Conservation (phyloP, 2,797 vertebrate genomes). For the Platalea minor region DNA sequence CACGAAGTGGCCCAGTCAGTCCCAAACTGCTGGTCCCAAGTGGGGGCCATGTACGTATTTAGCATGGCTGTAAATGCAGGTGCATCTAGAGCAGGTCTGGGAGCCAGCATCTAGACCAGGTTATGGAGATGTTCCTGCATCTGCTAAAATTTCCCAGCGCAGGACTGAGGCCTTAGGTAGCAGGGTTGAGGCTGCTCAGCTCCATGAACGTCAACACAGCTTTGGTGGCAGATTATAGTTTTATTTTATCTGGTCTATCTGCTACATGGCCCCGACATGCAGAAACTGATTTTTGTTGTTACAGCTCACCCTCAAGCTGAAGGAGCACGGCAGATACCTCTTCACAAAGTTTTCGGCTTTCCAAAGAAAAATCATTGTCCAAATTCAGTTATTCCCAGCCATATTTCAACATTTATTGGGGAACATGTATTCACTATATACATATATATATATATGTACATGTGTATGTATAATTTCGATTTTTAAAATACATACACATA, state of each 20-base stretch:
- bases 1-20: not conserved
- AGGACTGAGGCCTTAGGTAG: not conserved
- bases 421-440: not conserved
- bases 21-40: not conserved
- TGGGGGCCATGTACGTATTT: rapidly evolving
- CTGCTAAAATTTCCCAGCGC: not conserved
- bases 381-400: not conserved
- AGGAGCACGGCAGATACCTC: not conserved
- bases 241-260: not conserved
- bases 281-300: not conserved
- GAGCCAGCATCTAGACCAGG: not conserved
- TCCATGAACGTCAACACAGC: not conserved
- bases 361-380: not conserved
- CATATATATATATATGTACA: not conserved
- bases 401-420: not conserved
- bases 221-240: not conserved
- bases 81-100: not conserved
- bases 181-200: not conserved
- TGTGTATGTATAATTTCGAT: not conserved
- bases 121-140: not conserved
- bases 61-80: rapidly evolving
- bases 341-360: not conserved
- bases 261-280: rapidly evolving
- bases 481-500: rapidly evolving
- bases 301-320: not conserved